Base-by-base conservation (phyloP, 2,888 invertebrate species). In the Branchipolynoe longqiensis region DNA sequence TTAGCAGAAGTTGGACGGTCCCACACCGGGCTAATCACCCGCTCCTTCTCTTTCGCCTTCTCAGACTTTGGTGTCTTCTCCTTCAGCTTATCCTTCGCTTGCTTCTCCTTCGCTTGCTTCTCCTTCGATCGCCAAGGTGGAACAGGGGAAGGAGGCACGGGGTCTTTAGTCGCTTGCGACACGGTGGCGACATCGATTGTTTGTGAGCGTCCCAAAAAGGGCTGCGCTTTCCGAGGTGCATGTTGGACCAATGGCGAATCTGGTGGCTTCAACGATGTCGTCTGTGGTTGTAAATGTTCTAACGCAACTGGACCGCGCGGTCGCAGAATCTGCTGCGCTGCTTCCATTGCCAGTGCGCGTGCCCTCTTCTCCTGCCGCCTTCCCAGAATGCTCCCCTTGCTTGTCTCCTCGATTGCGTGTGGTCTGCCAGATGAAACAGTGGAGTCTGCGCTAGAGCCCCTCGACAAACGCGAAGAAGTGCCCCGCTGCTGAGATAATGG, bases 311-410 rank as follows among this genome's bases (percentile, higher is more conserved):
- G 78, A 18, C 48, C 78, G 25, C 18, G 69, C 38, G 36, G 38
- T 25, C 38, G 33, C 36, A 33, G 12, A 22, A 18, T 69, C 28
- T 78, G 41, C 33, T 78, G 78, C 18, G 78, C 41, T 14, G 78
- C 54, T 28, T 78, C 78, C 78, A 78, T 40, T 8, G 78, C 78
- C 78, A 78, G 25, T 1, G 78, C 78, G 2, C 78, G 14, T 8
- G 78, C 78, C 14, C 54, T 25, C 78, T 78, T 78, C 14, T 78
- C 78, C 48, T 78, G 78, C 48, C 78, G 25, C 33, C 54, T 78
- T 1, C 28, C 78, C 41, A 3, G 1, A 3, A 48, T 40, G 28
- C 78, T 28, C 6, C n/a, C 28, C 28, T 78, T 78, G 1, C 28
- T n/a, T 62, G n/a, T 28, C 18, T 40, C 48, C 3, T 48, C 48